A percentile compares a stretch with the other conserved stretches of the same genome.
Conservation (phyloP, 2,113 vertebrate genomes). For the Oenanthe oenanthe region DNA sequence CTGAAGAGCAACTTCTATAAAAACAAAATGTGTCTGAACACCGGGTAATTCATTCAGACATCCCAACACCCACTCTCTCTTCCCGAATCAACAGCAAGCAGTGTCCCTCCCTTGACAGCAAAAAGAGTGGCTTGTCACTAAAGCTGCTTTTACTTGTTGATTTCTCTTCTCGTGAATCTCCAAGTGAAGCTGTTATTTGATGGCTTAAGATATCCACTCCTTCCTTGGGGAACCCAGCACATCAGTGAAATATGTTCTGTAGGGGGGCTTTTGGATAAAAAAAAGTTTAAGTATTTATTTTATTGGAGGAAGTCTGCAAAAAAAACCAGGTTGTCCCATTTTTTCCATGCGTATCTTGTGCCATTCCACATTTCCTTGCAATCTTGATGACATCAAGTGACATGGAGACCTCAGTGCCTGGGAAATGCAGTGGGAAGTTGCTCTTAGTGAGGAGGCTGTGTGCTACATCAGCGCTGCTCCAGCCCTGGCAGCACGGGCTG, state of each 20-base stretch:
- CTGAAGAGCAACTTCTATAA: not conserved
- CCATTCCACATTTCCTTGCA: slow-evolving; percentile 16
- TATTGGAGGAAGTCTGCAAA: not conserved
- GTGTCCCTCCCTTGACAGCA: not conserved
- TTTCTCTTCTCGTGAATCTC: not conserved
- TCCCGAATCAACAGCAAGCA: not conserved
- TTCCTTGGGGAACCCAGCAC: not conserved
- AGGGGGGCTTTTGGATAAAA: not conserved
- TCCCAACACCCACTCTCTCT: not conserved
- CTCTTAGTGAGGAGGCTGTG: not conserved
- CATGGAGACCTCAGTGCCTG: not conserved
- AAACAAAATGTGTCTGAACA: not conserved
- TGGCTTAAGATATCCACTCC: not conserved
- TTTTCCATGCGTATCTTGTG: slow-evolving; percentile 4
- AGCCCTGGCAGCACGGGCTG: not conserved
- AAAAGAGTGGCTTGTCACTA: not conserved
- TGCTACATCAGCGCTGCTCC: accelerated
- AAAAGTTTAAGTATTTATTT: not conserved
- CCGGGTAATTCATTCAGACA: not conserved
- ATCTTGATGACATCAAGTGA: not conserved
- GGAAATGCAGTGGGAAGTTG: slow-evolving; percentile 29
- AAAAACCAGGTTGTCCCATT: not conserved
- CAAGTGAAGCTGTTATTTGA: not conserved
- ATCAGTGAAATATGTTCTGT: not conserved
- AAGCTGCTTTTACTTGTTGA: not conserved